phyloP scores from a whole-genome alignment of 2,797 vertebrate species.

The Acanthornis magna region DNA sequence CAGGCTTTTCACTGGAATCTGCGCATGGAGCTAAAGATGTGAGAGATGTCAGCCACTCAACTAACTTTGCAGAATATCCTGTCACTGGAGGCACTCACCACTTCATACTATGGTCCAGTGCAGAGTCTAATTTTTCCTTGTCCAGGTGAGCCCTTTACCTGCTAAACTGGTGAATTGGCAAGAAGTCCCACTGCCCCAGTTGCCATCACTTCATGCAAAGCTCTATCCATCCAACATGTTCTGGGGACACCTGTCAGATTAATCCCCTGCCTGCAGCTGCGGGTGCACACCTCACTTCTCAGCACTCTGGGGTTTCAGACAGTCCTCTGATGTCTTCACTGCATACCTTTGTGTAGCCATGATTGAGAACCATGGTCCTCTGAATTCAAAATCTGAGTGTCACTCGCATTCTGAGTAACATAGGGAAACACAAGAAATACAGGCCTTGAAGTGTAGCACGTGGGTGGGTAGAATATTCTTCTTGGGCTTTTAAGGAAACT shows the following conservation, averaged over 20 bases:
- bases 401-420: neutral
- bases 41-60: neutral
- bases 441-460: neutral
- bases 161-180: neutral
- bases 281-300: neutral
- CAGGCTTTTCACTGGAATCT: neutral
- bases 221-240: neutral
- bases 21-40: neutral
- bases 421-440: neutral
- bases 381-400: neutral
- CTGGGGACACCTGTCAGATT: neutral
- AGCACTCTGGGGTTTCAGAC: neutral
- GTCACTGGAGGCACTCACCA: neutral
- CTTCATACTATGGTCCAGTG: neutral
- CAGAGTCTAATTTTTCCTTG: neutral
- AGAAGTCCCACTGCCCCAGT: neutral
- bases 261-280: neutral
- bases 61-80: neutral
- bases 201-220: neutral
- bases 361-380: neutral
- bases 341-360: neutral
- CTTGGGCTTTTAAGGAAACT: neutral
- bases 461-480: neutral
- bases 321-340: neutral
- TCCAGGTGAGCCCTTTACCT: neutral